Base-by-base conservation (phyloP, 2,888 invertebrate species). In the Dryadula phaetusa region DNA sequence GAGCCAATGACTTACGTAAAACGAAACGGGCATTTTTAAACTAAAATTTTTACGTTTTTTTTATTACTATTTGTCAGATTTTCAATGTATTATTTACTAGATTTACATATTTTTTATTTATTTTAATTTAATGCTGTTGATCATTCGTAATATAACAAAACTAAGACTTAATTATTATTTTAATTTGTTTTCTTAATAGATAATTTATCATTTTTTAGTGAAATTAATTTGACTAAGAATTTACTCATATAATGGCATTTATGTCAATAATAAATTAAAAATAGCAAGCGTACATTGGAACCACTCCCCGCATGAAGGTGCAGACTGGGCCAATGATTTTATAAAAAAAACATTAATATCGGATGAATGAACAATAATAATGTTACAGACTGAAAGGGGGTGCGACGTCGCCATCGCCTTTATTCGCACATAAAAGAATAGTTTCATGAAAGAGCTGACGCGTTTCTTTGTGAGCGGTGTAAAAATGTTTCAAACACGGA, bases 351-450 rank as follows among this genome's bases (percentile, higher is more conserved):
- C 76, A 77, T 83, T 81, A 80, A 79, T 79, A 76, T 76, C 74
- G 74, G 74, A 70, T 79, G 81, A 84, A 79, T 76, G 73, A 76
- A 73, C 80, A 72, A 79, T 81, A 81, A 82, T 80, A 82, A 80
- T 75, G 72, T 74, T 74, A 70, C 70, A 73, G 75, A 66, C 54
- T 64, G 69, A 70, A 69, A 69, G 69, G 74, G 72, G 74, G 72
- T 70, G 75, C 70, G 72, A 70, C 71, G 72, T 66, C 71, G 69
- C 60, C 64, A 56, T 10, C 20, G 62, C 64, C 58, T 71, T 70
- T 71, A 73, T 66, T 72, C 64, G 66, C 69, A 71, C 65, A 64
- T 71, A 73, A 73, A 72, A 68, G 67, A 70, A 70, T 69, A 72
- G 69, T 66, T 65, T 52, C 37, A 47, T 66, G 44, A 62, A 64